Evolutionary conservation across 2,113 vertebrate genomes (phyloP).

Genomic region (Cyanoliseus patagonus): DNA sequence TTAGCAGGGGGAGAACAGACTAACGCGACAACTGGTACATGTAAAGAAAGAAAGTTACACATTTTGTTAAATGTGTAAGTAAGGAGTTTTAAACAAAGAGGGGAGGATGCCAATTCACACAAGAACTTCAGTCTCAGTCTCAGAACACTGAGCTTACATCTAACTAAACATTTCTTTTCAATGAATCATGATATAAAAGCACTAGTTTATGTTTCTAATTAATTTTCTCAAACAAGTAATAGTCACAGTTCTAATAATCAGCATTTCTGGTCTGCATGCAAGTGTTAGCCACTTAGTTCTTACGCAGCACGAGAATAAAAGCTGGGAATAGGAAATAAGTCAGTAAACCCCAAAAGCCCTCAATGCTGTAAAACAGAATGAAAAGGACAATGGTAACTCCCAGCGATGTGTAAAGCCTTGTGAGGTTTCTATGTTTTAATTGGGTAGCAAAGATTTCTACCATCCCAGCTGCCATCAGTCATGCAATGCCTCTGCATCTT

Average conservation of each 20-base stretch:
- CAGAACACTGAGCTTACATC: not conserved
- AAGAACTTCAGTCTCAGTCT: not conserved
- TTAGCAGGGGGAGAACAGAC: not conserved
- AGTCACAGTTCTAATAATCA: not conserved
- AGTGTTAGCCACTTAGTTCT: not conserved
- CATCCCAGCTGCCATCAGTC: not conserved
- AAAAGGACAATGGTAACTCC: not conserved
- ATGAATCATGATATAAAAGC: not conserved
- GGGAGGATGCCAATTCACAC: not conserved
- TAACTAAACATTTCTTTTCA: not conserved
- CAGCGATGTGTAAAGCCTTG: not conserved
- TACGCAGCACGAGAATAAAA: not conserved
- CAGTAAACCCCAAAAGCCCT: not conserved
- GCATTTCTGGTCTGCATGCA: not conserved
- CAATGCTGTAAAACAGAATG: not conserved
- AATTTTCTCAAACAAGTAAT: not conserved
- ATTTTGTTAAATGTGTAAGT: not conserved
- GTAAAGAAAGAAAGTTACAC: not conserved
- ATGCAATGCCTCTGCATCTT: fast-evolving
- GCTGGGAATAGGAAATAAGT: not conserved
- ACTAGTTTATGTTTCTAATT: not conserved
- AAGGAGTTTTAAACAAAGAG: not conserved
- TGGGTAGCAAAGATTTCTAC: not conserved
- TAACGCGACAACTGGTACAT: not conserved
- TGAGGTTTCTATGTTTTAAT: not conserved